phyloP scores from a whole-genome alignment of 2,888 invertebrate genomes.

The Luffia ferchaultella region DNA sequence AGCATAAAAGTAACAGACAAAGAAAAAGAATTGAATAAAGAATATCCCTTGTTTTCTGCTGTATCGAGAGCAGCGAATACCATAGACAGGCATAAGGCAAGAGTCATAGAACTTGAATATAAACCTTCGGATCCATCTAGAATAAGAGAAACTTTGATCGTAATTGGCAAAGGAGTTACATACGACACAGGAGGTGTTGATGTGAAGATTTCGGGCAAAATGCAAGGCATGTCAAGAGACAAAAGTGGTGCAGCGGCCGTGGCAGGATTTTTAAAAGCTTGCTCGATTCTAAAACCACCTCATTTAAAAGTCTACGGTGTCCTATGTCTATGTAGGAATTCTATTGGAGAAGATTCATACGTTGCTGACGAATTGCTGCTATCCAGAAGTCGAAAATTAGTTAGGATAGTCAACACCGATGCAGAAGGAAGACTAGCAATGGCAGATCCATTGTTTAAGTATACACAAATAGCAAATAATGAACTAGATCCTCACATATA shows the following conservation, averaged over 20 bases:
- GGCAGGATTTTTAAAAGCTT: constrained; percentile 85
- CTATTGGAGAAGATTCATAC: constrained; percentile 83
- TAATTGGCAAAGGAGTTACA: constrained; percentile 91
- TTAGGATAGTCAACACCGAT: constrained; percentile 89
- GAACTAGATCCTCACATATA: constrained; percentile 85
- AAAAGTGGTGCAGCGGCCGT: constrained; percentile 92
- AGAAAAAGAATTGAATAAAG: constrained; percentile 64
- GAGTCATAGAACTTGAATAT: constrained; percentile 71
- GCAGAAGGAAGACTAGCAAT: constrained; percentile 92
- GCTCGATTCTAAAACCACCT: constrained; percentile 74
- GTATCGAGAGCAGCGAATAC: constrained; percentile 78
- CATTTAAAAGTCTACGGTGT: constrained; percentile 80
- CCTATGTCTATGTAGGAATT: constrained; percentile 85
- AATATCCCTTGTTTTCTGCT: constrained; percentile 82
- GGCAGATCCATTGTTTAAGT: constrained; percentile 76
- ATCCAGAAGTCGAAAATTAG: constrained; percentile 79
- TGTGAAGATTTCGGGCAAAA: constrained; percentile 73
- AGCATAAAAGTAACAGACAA: constrained; percentile 71
- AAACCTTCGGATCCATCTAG: constrained; percentile 51
- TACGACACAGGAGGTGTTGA: constrained; percentile 83
- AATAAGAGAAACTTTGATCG: constrained; percentile 73
- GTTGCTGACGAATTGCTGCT: constrained; percentile 87
- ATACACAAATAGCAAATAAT: constrained; percentile 59
- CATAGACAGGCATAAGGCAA: constrained; percentile 70
- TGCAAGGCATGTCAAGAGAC: constrained; percentile 89